phyloP scores from a whole-genome alignment of 37 sponge, comb jelly and placozoan species.

The Oscarella lobularis region DNA sequence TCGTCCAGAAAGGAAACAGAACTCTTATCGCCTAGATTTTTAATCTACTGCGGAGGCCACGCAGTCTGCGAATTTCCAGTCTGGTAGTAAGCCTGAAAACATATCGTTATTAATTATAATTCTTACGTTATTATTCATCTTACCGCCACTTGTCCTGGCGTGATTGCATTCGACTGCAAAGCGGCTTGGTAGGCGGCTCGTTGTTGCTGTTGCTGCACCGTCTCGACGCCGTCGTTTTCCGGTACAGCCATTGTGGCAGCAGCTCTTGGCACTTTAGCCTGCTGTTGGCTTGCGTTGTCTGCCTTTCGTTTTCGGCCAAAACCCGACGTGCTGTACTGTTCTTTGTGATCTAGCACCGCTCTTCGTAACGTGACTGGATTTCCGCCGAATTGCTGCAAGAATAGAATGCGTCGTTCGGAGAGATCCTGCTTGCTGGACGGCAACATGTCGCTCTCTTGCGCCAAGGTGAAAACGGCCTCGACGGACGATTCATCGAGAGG shows the following conservation, averaged over 20 bases:
- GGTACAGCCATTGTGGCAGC: neutral
- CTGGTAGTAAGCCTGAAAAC: too few relatives aligned
- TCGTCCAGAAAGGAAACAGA: too few relatives aligned
- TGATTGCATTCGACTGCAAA: neutral
- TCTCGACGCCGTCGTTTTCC: neutral
- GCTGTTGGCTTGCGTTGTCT: neutral
- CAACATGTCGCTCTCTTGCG: neutral
- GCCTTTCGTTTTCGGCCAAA: neutral
- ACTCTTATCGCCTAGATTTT: too few relatives aligned
- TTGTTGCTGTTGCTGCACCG: neutral
- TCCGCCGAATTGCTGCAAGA: slow-evolving; percentile 35
- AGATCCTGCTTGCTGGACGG: slow-evolving; percentile 18
- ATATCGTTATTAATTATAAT: too few relatives aligned
- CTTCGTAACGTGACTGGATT: neutral
- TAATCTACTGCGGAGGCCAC: too few relatives aligned
- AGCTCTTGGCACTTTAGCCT: neutral
- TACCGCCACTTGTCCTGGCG: neutral
- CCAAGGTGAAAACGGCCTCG: slow-evolving; percentile 21
- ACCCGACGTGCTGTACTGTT: neutral
- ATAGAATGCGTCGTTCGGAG: slow-evolving; percentile 10
- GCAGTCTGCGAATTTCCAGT: too few relatives aligned
- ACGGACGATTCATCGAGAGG: slow-evolving; percentile 17
- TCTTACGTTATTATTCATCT: too few relatives aligned
- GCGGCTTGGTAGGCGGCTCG: neutral
- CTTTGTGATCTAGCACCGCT: neutral